phyloP scores from a whole-genome alignment of 23 tunicate genomes.

The Halocynthia roretzi region DNA sequence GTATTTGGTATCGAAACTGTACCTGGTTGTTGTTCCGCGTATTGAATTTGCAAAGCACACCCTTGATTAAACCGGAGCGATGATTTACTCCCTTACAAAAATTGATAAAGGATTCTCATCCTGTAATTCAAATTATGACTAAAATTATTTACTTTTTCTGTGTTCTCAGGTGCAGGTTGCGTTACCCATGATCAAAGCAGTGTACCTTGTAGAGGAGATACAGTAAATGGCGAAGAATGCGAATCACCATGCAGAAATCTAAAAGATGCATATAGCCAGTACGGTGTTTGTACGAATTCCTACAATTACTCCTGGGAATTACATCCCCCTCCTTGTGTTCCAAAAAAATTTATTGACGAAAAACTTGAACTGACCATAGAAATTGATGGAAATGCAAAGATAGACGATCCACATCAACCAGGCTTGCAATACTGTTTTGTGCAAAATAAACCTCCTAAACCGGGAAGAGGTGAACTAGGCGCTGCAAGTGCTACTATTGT shows the following conservation, averaged over 20 bases:
- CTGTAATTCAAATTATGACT: background rate
- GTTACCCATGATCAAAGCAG: background rate
- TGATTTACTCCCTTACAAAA: too few species aligned
- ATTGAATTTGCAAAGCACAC: too few species aligned
- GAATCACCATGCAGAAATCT: slow-evolving; percentile 68
- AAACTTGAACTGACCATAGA: slow-evolving; percentile 1
- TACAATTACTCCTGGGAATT: slow-evolving; percentile 55
- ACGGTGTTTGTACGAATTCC: slow-evolving; percentile 29
- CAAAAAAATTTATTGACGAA: slow-evolving; percentile 29
- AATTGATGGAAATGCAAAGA: background rate
- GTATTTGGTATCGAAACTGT: too few species aligned
- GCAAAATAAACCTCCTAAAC: too few species aligned
- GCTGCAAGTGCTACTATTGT: too few species aligned
- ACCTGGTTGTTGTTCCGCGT: too few species aligned
- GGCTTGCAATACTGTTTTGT: too few species aligned
- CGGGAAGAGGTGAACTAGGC: too few species aligned
- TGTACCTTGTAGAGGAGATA: too few species aligned
- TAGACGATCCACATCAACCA: background rate
- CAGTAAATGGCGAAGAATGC: background rate
- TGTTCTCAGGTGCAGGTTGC: background rate
- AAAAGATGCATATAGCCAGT: slow-evolving; percentile 20
- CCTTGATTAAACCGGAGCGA: too few species aligned
- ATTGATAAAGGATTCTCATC: background rate
- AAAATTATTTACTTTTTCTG: background rate
- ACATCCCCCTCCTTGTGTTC: slow-evolving; percentile 66